A percentile compares a stretch with the other conserved stretches of the same genome.
Conservation (phyloP, 2,888 invertebrate genomes). For the Lamellibrachia columna region DNA sequence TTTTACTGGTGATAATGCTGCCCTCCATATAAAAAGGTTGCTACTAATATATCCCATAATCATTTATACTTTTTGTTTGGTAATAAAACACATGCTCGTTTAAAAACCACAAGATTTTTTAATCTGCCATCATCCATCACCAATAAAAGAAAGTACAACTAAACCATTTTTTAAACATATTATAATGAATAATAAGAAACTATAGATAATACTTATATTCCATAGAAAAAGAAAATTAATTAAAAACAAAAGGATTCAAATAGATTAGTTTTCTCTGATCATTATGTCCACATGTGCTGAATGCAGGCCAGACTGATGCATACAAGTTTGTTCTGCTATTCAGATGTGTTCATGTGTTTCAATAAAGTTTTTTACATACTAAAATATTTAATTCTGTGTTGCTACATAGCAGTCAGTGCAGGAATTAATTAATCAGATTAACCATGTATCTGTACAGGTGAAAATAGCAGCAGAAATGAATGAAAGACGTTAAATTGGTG, state of each 20-base stretch:
- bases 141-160: background rate
- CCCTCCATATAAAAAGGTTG: no score
- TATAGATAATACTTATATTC: constrained; percentile 1
- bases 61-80: background rate
- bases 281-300: constrained; percentile 14
- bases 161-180: background rate
- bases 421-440: constrained; percentile 13
- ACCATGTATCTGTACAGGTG: constrained; percentile 18
- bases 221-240: background rate
- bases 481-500: constrained; percentile 7
- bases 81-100: background rate
- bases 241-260: no score
- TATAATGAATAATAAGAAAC: background rate
- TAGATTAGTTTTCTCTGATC: background rate
- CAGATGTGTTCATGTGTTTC: background rate
- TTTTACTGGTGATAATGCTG: no score
- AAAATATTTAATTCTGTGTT: constrained; percentile 17
- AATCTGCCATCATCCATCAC: constrained; percentile 7
- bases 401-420: constrained; percentile 14
- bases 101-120: background rate
- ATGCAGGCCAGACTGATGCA: background rate
- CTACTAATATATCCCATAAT: background rate
- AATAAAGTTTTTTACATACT: constrained; percentile 9
- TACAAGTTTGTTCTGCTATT: background rate
- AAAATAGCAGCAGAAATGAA: constrained; percentile 17